Evolutionary conservation across 2,888 invertebrate species (phyloP).

Genomic region (Cheilosia grossa): DNA sequence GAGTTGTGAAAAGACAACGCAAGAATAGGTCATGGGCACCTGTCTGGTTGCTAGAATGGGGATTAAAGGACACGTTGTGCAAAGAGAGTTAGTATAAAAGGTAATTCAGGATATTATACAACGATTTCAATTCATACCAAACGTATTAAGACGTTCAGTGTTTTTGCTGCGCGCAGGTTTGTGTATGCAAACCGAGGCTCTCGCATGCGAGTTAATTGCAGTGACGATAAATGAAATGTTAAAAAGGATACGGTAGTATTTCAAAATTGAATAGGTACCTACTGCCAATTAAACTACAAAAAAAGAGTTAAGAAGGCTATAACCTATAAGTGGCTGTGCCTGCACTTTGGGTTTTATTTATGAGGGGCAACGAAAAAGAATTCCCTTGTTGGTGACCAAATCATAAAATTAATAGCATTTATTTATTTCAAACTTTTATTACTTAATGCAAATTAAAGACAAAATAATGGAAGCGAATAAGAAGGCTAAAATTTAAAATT

Average conservation of each 20-base stretch:
- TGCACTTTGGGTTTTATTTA: too few relatives aligned
- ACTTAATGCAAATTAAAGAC: too few relatives aligned
- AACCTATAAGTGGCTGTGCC: too few relatives aligned
- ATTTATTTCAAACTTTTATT: too few relatives aligned
- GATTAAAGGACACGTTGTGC: not conserved
- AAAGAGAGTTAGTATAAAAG: not conserved
- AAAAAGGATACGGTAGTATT: not conserved
- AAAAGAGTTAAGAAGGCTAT: too few relatives aligned
- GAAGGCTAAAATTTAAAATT: too few relatives aligned
- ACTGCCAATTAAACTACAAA: too few relatives aligned
- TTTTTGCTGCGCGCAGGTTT: not conserved
- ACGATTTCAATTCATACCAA: slow-evolving; percentile 1
- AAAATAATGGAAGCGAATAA: too few relatives aligned
- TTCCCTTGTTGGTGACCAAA: too few relatives aligned
- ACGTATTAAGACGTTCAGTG: slow-evolving; percentile 1
- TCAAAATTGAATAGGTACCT: too few relatives aligned
- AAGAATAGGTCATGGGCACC: slow-evolving; percentile 32
- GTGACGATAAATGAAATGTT: not conserved
- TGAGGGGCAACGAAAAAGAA: too few relatives aligned
- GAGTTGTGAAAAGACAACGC: not conserved
- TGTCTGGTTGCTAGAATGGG: slow-evolving; percentile 29
- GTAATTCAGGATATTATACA: slow-evolving; percentile 1
- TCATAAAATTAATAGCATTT: too few relatives aligned
- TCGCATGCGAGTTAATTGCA: not conserved
- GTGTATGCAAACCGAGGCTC: not conserved